Evolutionary conservation across 2,888 invertebrate genomes (phyloP).

Genomic region (Amblyjoppa fuscipennis): DNA sequence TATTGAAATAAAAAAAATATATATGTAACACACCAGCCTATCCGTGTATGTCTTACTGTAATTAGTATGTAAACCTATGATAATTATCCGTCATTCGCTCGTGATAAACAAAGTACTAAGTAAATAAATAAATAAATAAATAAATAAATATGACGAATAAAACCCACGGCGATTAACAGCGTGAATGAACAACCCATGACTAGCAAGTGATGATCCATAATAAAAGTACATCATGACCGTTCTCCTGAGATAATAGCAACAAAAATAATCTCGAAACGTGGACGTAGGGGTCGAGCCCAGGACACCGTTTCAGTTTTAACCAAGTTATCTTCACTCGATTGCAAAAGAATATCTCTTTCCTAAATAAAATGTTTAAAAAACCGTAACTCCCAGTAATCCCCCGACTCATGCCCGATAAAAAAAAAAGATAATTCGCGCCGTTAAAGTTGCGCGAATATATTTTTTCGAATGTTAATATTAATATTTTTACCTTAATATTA

Average conservation of each 20-base stretch:
- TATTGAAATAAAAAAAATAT: slow-evolving; percentile 26
- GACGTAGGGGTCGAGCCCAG: neutral
- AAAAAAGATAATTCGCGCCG: neutral
- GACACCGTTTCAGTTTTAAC: neutral
- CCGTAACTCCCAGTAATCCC: neutral
- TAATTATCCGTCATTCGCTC: slow-evolving; percentile 34
- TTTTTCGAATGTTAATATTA: neutral
- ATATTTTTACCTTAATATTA: neutral
- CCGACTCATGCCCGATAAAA: neutral
- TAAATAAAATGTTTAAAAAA: neutral
- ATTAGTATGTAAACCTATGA: slow-evolving; percentile 42
- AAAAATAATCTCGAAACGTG: neutral
- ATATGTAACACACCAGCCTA: neutral
- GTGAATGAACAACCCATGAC: neutral
- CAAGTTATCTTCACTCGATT: neutral
- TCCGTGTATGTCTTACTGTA: neutral
- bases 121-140: slow-evolving; percentile 34
- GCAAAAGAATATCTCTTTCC: neutral
- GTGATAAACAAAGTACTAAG: slow-evolving; percentile 20
- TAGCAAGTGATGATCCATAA: neutral
- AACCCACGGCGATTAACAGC: neutral
- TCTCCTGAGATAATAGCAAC: neutral
- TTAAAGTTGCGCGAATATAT: too few relatives aligned
- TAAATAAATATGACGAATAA: slow-evolving; percentile 31
- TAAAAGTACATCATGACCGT: neutral